These are phyloP conservation scores for Trididemnum nubilum DNA, from an alignment of 23 tunicate genomes.

Conservation along the genomic window DNA sequence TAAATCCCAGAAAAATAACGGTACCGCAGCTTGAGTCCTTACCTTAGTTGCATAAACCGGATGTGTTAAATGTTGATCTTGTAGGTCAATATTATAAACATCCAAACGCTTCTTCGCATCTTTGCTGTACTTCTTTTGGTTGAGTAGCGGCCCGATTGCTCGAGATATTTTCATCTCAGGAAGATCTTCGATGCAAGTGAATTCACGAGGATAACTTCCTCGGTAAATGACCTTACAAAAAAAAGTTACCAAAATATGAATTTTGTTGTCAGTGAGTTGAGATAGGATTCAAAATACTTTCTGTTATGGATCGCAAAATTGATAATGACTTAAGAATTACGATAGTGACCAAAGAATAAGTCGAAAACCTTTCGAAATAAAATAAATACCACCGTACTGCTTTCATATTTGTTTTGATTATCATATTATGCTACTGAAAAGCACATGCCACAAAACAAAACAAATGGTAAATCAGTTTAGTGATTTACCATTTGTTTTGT, in stretches of 20 bases:
- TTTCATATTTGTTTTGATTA: too few species aligned
- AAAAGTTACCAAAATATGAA: not conserved
- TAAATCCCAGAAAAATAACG: not conserved
- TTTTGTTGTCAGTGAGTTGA: too few species aligned
- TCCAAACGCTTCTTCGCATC: constrained; percentile 77
- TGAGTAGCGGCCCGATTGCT: constrained; percentile 47
- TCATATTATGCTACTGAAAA: too few species aligned
- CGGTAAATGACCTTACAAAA: constrained; percentile 15
- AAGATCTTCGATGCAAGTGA: constrained; percentile 50
- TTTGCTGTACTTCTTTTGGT: constrained; percentile 50
- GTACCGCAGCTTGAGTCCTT: not conserved
- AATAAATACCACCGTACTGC: too few species aligned
- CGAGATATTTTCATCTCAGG: constrained; percentile 83
- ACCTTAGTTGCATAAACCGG: constrained; percentile 62
- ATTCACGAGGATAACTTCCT: constrained; percentile 49
- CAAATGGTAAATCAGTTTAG: too few species aligned
- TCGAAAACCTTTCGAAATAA: too few species aligned
- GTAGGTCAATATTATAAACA: constrained; percentile 64
- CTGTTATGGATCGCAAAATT: too few species aligned
- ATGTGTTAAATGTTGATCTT: constrained; percentile 65
- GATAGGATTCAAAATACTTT: not conserved
- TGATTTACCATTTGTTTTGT: too few species aligned
- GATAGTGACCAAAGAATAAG: too few species aligned
- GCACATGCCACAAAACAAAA: too few species aligned
- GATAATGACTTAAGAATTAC: too few species aligned